A percentile compares a stretch with the other conserved stretches of the same genome.
Evolutionary conservation across 2,797 vertebrate genomes (phyloP).

Genomic region (Oophaga sylvatica): DNA sequence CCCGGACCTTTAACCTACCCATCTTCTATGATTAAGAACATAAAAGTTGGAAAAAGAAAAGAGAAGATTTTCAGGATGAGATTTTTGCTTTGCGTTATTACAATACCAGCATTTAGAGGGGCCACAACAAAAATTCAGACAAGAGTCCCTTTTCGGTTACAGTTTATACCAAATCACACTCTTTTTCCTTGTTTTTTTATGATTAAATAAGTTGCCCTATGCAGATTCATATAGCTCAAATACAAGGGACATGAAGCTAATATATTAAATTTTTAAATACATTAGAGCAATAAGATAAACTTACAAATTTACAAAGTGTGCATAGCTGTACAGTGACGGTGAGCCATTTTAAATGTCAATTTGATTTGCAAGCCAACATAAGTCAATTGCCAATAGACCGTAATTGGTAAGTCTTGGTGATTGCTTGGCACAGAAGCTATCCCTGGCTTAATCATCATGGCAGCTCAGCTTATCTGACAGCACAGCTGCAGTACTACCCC

Average conservation of each 20-base stretch:
- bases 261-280: too few species aligned
- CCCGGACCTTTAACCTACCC: not conserved
- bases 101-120: not conserved
- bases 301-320: too few species aligned
- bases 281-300: too few species aligned
- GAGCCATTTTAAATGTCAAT: too few species aligned
- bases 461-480: too few species aligned
- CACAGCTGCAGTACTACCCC: too few species aligned
- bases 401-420: too few species aligned
- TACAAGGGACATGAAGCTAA: not conserved
- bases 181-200: not conserved
- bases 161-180: not conserved
- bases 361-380: too few species aligned
- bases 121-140: not conserved
- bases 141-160: not conserved
- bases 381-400: too few species aligned
- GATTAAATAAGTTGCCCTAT: not conserved
- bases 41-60: not conserved
- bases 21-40: not conserved
- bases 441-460: too few species aligned
- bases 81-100: not conserved
- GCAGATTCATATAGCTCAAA: not conserved
- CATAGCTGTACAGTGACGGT: too few species aligned
- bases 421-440: too few species aligned
- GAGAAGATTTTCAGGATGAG: not conserved